A percentile compares a stretch with the other conserved stretches of the same genome.
phyloP scores from a whole-genome alignment of 2,797 vertebrate species.

The Hapalemur alaotrensis region DNA sequence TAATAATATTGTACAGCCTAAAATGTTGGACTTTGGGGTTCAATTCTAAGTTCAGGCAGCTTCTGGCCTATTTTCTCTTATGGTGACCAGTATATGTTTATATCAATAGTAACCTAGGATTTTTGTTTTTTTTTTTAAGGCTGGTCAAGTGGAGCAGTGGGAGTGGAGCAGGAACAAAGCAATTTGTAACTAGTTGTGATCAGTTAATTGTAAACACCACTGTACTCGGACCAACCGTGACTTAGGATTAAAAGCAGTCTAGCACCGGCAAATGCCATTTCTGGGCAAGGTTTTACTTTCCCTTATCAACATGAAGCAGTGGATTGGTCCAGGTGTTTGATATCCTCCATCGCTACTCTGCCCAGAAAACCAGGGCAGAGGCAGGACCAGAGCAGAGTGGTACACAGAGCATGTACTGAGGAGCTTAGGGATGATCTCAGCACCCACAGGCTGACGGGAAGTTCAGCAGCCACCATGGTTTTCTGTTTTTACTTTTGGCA shows the following conservation, averaged over 20 bases:
- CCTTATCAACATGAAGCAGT: neutral
- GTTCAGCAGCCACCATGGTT: neutral
- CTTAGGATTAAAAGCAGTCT: neutral
- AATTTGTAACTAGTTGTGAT: too few relatives aligned
- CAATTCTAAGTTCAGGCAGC: neutral
- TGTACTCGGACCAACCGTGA: neutral
- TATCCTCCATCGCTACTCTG: neutral
- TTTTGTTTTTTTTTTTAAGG: too few relatives aligned
- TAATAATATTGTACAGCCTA: neutral
- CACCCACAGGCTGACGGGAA: neutral
- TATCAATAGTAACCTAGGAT: neutral
- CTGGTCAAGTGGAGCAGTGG: too few relatives aligned
- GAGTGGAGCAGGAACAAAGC: too few relatives aligned
- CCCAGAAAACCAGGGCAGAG: neutral
- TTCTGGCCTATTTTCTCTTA: neutral
- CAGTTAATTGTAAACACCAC: too few relatives aligned
- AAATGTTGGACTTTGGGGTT: neutral
- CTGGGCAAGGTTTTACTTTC: neutral
- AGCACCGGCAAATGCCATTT: neutral
- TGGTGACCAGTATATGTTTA: neutral
- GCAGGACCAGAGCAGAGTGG: neutral
- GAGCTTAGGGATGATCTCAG: neutral
- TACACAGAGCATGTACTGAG: neutral
- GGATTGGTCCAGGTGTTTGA: neutral
- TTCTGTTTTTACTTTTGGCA: neutral